Conservation (phyloP, 2,888 invertebrate species). For the Caradrina kadenii region DNA sequence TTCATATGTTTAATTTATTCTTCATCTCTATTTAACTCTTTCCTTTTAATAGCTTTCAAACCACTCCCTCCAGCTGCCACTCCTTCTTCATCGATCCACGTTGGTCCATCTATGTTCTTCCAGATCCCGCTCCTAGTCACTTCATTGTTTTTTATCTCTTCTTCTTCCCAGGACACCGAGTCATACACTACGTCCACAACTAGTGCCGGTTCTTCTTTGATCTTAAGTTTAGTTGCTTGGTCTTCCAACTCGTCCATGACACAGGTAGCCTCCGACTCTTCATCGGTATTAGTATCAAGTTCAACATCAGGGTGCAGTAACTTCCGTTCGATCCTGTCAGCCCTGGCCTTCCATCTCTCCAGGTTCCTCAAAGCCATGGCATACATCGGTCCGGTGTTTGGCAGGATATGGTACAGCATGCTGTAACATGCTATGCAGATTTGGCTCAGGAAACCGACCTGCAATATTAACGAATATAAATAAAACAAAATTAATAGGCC, state of each 20-base stretch:
- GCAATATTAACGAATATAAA: constrained; percentile 49
- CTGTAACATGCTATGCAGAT: constrained; percentile 96
- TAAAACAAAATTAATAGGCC: not conserved
- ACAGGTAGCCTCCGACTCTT: constrained; percentile 1
- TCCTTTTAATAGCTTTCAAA: constrained; percentile 35
- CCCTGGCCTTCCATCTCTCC: constrained; percentile 73
- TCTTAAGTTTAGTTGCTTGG: not conserved
- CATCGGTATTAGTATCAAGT: not conserved
- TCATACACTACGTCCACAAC: constrained; percentile 55
- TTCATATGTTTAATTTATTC: not conserved
- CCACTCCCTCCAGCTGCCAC: constrained; percentile 51
- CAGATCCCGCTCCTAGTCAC: constrained; percentile 59
- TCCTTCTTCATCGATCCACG: constrained; percentile 73
- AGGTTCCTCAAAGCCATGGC: constrained; percentile 92
- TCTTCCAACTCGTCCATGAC: constrained; percentile 10
- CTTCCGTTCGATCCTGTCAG: constrained; percentile 54
- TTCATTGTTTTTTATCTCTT: constrained; percentile 36
- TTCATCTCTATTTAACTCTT: not conserved
- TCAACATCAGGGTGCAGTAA: not conserved
- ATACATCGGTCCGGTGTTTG: constrained; percentile 93
- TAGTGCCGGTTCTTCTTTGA: constrained; percentile 27
- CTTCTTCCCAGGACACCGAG: constrained; percentile 69
- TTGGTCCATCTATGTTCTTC: constrained; percentile 65
- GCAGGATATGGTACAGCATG: constrained; percentile 92
- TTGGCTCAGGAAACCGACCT: constrained; percentile 95